Evolutionary conservation across 2,888 invertebrate genomes (phyloP).

Genomic region (Erynnis tages): DNA sequence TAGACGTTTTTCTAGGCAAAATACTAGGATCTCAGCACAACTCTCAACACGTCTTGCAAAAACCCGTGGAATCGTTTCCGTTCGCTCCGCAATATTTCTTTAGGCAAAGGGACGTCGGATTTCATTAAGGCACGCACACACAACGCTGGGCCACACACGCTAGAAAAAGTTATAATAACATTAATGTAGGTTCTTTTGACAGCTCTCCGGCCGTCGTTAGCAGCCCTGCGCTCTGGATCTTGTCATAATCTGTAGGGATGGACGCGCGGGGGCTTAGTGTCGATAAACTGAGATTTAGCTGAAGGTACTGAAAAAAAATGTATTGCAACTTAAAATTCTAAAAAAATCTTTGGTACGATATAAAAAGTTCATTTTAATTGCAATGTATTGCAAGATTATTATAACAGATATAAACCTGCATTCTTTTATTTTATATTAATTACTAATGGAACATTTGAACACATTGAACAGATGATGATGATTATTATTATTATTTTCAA

Average conservation of each 20-base stretch:
- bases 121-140: constrained; percentile 35
- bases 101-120: constrained; percentile 22
- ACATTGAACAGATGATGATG: too few species aligned
- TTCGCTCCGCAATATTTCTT: constrained; percentile 13
- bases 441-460: too few species aligned
- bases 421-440: too few species aligned
- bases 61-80: constrained; percentile 15
- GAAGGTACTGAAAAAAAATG: too few species aligned
- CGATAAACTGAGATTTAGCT: constrained; percentile 2
- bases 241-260: constrained; percentile 77
- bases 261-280: background rate
- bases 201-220: constrained; percentile 76
- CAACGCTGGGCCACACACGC: constrained; percentile 47
- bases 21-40: background rate
- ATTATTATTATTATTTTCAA: too few species aligned
- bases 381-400: too few species aligned
- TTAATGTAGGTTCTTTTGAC: constrained; percentile 81
- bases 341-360: too few species aligned
- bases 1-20: too few species aligned
- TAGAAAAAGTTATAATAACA: constrained; percentile 80
- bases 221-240: constrained; percentile 77
- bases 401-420: too few species aligned
- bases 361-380: too few species aligned
- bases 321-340: too few species aligned
- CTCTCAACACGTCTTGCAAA: constrained; percentile 10